Percentiles rank a stretch among this genome's conserved stretches.
Evolutionary conservation across 2,888 invertebrate species (phyloP).

Genomic region (Tinea pellionella): DNA sequence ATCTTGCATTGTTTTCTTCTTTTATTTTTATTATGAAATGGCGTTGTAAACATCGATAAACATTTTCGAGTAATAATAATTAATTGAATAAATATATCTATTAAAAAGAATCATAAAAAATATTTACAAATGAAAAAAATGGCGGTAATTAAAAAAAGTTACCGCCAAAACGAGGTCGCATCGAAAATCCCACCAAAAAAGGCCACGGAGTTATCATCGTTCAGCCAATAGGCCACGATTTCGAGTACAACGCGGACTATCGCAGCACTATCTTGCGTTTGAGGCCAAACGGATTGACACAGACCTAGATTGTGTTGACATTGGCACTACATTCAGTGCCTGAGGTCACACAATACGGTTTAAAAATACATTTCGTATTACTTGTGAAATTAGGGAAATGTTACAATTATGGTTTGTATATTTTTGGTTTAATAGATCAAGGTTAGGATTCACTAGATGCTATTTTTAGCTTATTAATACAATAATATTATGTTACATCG

Average conservation of each 20-base stretch:
- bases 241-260: background rate
- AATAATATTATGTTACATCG: too few relatives aligned
- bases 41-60: too few relatives aligned
- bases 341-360: slow-evolving; percentile 57
- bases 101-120: background rate
- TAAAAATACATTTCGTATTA: slow-evolving; percentile 42
- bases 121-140: background rate
- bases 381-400: background rate
- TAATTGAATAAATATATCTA: too few relatives aligned
- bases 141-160: slow-evolving; percentile 4
- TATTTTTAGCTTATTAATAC: too few relatives aligned
- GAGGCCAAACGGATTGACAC: slow-evolving; percentile 57
- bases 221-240: slow-evolving; percentile 1
- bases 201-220: slow-evolving; percentile 20
- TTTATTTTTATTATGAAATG: too few relatives aligned
- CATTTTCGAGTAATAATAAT: too few relatives aligned
- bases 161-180: slow-evolving; percentile 7
- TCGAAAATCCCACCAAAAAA: slow-evolving; percentile 23
- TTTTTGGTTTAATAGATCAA: too few relatives aligned
- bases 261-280: slow-evolving; percentile 26
- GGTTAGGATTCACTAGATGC: too few relatives aligned
- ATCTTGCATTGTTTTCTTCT: too few relatives aligned
- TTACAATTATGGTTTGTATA: background rate
- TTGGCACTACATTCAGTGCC: slow-evolving; percentile 67
- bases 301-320: slow-evolving; percentile 63